Evolutionary conservation across 2,888 invertebrate species (phyloP).

Genomic region (Ditula angustiorana): DNA sequence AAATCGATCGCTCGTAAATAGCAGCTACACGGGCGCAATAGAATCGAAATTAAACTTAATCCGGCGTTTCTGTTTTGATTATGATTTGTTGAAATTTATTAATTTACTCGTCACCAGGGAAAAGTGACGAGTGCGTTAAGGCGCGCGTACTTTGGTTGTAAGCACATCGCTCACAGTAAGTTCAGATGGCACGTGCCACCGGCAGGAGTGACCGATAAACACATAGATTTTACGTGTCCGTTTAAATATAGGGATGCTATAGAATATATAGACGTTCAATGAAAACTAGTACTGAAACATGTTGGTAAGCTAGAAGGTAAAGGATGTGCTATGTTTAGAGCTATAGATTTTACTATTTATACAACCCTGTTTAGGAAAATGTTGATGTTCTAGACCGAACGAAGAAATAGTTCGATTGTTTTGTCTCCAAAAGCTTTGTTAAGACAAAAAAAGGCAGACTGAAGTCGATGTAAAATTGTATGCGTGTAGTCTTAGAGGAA

Average conservation of each 20-base stretch:
- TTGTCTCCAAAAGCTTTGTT: conserved; percentile 6
- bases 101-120: conserved; percentile 72
- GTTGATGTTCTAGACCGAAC: conserved; percentile 1
- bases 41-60: background rate
- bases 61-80: conserved; percentile 13
- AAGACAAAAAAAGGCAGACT: conserved; percentile 10
- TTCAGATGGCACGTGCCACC: conserved; percentile 62
- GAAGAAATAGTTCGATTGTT: conserved; percentile 12
- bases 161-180: conserved; percentile 85
- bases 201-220: conserved; percentile 39
- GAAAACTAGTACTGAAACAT: conserved; percentile 33
- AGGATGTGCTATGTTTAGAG: conserved; percentile 44
- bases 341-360: conserved; percentile 38
- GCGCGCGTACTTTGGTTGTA: conserved; percentile 85
- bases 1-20: background rate
- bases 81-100: conserved; percentile 29
- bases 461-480: background rate
- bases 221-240: conserved; percentile 47
- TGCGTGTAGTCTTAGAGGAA: conserved; percentile 17
- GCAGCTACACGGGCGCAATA: background rate
- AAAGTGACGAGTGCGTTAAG: conserved; percentile 83
- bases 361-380: conserved; percentile 27
- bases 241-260: conserved; percentile 54
- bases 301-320: conserved; percentile 41
- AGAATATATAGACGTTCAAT: conserved; percentile 52